These are phyloP conservation scores for Prolemur simus DNA, from an alignment of 2,113 vertebrate genomes.

Conservation along the genomic window DNA sequence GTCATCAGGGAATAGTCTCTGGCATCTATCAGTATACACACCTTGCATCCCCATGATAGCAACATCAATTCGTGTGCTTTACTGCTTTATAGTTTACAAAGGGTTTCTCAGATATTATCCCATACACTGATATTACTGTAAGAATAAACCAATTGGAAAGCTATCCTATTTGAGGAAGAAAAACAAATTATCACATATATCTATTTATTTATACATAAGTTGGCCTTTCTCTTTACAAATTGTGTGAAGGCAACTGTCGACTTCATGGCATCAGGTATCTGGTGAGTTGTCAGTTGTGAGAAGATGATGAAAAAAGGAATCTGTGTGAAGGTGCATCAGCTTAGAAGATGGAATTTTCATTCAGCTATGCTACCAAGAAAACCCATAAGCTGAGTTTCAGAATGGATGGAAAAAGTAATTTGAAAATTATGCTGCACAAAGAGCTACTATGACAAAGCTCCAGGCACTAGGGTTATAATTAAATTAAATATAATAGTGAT, in stretches of 20 bases:
- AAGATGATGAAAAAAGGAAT: not conserved
- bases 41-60: rapidly evolving
- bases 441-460: constrained; percentile 20
- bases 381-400: not conserved
- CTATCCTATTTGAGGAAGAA: not conserved
- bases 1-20: not conserved
- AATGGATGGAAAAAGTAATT: not conserved
- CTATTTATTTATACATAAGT: not conserved
- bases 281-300: not conserved
- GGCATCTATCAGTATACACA: not conserved
- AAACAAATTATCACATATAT: not conserved
- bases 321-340: not conserved
- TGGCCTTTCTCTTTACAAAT: not conserved
- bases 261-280: not conserved
- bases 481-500: constrained; percentile 37
- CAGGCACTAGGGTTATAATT: not conserved
- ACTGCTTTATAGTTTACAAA: not conserved
- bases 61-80: not conserved
- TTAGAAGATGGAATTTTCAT: not conserved
- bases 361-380: not conserved
- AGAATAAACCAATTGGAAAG: not conserved
- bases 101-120: not conserved
- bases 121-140: not conserved
- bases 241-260: not conserved
- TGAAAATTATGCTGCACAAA: constrained; percentile 26